phyloP scores from a whole-genome alignment of 2,888 invertebrate species.

The Macaria liturata region DNA sequence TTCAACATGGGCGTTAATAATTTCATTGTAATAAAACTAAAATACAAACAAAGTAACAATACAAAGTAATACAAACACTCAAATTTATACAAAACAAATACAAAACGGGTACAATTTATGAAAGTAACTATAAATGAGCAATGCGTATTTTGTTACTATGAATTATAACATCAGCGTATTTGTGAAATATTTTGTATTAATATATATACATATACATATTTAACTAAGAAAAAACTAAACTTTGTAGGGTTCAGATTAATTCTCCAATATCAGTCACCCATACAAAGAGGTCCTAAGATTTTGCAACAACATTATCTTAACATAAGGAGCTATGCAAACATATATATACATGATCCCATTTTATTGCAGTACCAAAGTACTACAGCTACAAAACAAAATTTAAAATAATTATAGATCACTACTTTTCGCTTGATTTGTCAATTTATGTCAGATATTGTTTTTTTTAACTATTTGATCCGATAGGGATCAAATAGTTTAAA shows the following conservation, averaged over 20 bases:
- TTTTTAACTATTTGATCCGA: too few relatives aligned
- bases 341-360: too few relatives aligned
- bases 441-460: too few relatives aligned
- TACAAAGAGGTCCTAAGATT: slow-evolving; percentile 18
- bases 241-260: background rate
- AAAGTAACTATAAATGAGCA: too few relatives aligned
- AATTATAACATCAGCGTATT: background rate
- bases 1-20: slow-evolving; percentile 9
- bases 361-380: too few relatives aligned
- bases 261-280: slow-evolving; percentile 21
- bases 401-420: too few relatives aligned
- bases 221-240: background rate
- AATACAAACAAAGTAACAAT: slow-evolving; percentile 12
- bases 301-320: too few relatives aligned
- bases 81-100: slow-evolving; percentile 22
- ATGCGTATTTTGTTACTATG: too few relatives aligned
- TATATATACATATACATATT: background rate
- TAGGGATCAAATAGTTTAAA: too few relatives aligned
- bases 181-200: background rate
- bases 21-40: slow-evolving; percentile 1
- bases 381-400: too few relatives aligned
- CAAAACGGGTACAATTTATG: background rate
- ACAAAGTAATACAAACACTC: slow-evolving; percentile 25
- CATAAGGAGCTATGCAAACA: too few relatives aligned
- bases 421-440: too few relatives aligned